Conservation (phyloP, 1,140 invertebrate species). For the Anastrepha obliqua region DNA sequence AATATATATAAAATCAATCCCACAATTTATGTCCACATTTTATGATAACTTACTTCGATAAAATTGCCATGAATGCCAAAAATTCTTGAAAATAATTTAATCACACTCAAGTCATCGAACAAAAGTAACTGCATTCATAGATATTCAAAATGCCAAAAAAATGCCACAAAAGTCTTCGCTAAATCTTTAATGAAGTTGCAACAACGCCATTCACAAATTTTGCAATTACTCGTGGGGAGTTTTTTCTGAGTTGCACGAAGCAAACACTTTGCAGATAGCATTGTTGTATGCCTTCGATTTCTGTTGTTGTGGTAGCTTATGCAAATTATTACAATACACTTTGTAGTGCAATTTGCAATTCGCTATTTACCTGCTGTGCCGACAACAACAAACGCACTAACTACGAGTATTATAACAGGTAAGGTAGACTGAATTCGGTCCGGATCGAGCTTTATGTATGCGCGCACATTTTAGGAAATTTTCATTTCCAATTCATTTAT, state of each 20-base stretch:
- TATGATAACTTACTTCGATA: neutral
- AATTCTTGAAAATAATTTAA: conserved; percentile 36
- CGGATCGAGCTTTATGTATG: too few relatives aligned
- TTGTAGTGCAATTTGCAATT: conserved; percentile 56
- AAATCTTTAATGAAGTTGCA: conserved; percentile 50
- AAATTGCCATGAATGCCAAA: conserved; percentile 24
- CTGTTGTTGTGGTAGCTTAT: conserved; percentile 56
- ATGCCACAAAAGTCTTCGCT: neutral
- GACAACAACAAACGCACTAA: conserved; percentile 18
- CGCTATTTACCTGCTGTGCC: conserved; percentile 54
- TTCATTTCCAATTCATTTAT: too few relatives aligned
- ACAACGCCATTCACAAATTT: conserved; percentile 43
- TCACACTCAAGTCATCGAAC: neutral
- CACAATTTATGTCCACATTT: neutral
- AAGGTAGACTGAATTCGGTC: too few relatives aligned
- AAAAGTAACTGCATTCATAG: conserved; percentile 1
- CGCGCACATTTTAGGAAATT: too few relatives aligned
- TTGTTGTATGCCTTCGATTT: conserved; percentile 35
- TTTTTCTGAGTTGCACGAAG: conserved; percentile 26
- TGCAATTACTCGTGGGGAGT: conserved; percentile 33
- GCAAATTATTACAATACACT: conserved; percentile 53
- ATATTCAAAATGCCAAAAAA: neutral
- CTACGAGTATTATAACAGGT: too few relatives aligned
- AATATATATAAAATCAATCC: too few relatives aligned
- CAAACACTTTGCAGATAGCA: conserved; percentile 9